Conservation (phyloP, 2,797 vertebrate species). For the Carduelis carduelis region DNA sequence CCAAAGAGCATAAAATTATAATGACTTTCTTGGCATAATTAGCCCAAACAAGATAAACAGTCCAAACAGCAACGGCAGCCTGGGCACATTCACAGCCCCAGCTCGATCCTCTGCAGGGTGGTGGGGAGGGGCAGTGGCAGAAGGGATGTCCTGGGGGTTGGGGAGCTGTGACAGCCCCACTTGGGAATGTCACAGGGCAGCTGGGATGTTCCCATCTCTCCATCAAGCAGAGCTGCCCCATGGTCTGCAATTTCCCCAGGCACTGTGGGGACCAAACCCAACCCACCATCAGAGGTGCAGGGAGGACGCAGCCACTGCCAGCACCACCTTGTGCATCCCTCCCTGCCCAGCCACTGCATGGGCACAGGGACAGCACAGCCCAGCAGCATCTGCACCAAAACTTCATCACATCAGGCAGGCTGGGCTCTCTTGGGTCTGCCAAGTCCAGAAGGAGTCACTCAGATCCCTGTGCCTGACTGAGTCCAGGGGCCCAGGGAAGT, state of each 20-base stretch:
- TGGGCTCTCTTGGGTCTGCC: not conserved
- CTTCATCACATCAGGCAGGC: not conserved
- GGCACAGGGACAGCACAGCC: not conserved
- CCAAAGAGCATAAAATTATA: slow-evolving; percentile 66
- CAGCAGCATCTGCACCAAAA: rapidly evolving
- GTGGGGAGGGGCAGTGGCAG: not conserved
- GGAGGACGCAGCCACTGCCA: not conserved
- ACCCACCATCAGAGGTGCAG: rapidly evolving
- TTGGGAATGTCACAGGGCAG: rapidly evolving
- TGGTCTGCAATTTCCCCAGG: not conserved
- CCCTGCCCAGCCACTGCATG: rapidly evolving
- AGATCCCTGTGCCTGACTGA: rapidly evolving
- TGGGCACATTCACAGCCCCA: not conserved
- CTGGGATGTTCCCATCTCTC: not conserved
- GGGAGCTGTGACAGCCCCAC: not conserved
- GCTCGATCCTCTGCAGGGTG: rapidly evolving
- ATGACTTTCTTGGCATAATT: slow-evolving; percentile 60
- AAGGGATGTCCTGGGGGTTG: not conserved
- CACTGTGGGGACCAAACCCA: rapidly evolving
- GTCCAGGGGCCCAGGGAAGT: not conserved
- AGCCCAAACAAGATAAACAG: slow-evolving; percentile 59
- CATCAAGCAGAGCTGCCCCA: not conserved
- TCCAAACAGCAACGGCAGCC: not conserved
- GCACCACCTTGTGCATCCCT: rapidly evolving
- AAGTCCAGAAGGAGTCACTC: not conserved